Evolutionary conservation across 2,113 vertebrate genomes (phyloP).

Genomic region (Solea senegalensis): DNA sequence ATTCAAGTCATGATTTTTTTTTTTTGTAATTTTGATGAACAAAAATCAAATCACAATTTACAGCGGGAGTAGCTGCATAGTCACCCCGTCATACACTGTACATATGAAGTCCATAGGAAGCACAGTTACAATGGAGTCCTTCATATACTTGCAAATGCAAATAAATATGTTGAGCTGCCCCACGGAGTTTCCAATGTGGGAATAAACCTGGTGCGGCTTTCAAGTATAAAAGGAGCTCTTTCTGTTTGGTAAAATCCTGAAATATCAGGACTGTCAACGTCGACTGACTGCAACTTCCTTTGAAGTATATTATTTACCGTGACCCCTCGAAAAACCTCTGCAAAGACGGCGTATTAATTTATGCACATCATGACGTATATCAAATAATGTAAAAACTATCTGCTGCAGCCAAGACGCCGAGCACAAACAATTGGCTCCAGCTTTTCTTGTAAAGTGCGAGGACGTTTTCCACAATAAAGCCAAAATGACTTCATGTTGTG

Average conservation of each 20-base stretch:
- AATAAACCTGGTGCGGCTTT: conserved; percentile 30
- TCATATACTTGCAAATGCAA: conserved; percentile 53
- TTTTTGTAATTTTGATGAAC: no score
- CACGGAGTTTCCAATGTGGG: conserved; percentile 15
- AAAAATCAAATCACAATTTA: no score
- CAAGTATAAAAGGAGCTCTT: conserved; percentile 45
- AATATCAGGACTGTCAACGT: conserved; percentile 7
- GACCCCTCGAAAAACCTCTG: conserved; percentile 3
- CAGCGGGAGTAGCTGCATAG: neutral
- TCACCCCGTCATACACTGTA: neutral
- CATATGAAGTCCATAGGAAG: neutral
- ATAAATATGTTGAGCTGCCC: conserved; percentile 28
- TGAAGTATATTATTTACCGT: neutral
- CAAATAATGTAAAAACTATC: neutral
- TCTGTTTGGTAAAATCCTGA: conserved; percentile 15
- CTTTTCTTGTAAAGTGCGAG: neutral
- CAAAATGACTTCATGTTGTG: conserved; percentile 32
- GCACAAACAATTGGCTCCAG: conserved; percentile 1
- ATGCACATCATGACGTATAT: neutral
- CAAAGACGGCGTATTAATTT: no score
- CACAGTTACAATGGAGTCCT: conserved; percentile 35
- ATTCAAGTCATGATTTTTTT: no score
- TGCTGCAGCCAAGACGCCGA: neutral
- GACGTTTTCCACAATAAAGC: conserved; percentile 36
- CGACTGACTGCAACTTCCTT: neutral